Percentiles rank a stretch among this genome's conserved stretches.
These are phyloP conservation scores for Brachionus koreanus DNA, from an alignment of 1,140 invertebrate species.

Conservation along the genomic window DNA sequence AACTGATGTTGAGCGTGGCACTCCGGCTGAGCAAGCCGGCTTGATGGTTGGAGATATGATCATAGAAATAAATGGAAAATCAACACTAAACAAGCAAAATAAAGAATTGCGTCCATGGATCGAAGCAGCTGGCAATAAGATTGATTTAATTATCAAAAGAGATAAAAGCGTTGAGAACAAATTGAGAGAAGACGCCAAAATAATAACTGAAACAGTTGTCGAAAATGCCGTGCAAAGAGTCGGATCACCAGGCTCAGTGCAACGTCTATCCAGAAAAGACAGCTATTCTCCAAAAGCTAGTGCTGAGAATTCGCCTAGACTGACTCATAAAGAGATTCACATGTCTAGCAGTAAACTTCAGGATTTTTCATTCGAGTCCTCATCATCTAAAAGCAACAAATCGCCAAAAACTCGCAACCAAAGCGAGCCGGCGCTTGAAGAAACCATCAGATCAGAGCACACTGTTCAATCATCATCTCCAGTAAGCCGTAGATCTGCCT, in stretches of 20 bases:
- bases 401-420: constrained; percentile 15
- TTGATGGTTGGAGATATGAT: neutral
- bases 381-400: neutral
- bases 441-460: neutral
- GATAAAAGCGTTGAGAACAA: neutral
- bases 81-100: neutral
- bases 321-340: neutral
- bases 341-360: constrained; percentile 35
- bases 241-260: neutral
- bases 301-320: neutral
- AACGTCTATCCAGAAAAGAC: constrained; percentile 32
- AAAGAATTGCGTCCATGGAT: neutral
- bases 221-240: neutral
- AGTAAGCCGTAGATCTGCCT: neutral
- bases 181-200: neutral
- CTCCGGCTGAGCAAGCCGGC: constrained; percentile 7
- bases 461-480: neutral
- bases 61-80: constrained; percentile 40
- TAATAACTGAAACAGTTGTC: neutral
- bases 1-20: neutral
- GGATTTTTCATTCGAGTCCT: neutral
- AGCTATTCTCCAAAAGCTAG: neutral
- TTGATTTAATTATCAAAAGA: constrained; percentile 21
- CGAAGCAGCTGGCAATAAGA: neutral
- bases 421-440: constrained; percentile 19